Conservation (phyloP, 92 coral and sea anemone genomes). For the Phenganax subtilis region DNA sequence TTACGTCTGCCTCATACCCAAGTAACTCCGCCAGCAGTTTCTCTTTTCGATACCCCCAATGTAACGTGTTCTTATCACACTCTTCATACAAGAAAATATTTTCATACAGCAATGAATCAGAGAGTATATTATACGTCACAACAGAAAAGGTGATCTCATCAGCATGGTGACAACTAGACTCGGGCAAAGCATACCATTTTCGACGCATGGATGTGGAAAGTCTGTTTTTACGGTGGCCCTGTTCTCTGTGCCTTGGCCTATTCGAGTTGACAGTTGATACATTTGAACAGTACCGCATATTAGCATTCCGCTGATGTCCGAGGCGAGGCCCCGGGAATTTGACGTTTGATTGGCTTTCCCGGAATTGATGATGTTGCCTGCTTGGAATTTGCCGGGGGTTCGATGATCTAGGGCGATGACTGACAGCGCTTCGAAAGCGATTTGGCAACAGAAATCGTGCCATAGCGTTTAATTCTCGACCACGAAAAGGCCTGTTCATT, state of each 20-base stretch:
- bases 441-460: not conserved
- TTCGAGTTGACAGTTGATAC: not conserved
- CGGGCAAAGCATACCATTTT: slow-evolving; percentile 25
- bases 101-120: slow-evolving; percentile 66
- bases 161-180: not conserved
- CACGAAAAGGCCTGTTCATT: slow-evolving; percentile 2
- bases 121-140: slow-evolving; percentile 76
- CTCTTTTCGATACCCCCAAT: slow-evolving; percentile 84
- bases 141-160: slow-evolving; percentile 48
- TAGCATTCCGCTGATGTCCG: not conserved
- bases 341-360: not conserved
- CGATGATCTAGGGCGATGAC: not conserved
- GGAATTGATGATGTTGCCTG: slow-evolving; percentile 18
- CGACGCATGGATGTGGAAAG: not conserved
- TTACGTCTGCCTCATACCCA: slow-evolving; percentile 82
- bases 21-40: slow-evolving; percentile 72
- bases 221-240: not conserved
- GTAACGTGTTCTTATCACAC: slow-evolving; percentile 45
- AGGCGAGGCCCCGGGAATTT: not conserved
- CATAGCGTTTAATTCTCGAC: not conserved
- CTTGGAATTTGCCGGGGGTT: slow-evolving; percentile 16
- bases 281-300: no score
- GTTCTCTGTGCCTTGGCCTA: not conserved
- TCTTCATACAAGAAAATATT: slow-evolving; percentile 56
- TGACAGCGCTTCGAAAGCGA: not conserved